Evolutionary conservation across 2,113 vertebrate species (phyloP).

Genomic region (Austrofundulus limnaeus): DNA sequence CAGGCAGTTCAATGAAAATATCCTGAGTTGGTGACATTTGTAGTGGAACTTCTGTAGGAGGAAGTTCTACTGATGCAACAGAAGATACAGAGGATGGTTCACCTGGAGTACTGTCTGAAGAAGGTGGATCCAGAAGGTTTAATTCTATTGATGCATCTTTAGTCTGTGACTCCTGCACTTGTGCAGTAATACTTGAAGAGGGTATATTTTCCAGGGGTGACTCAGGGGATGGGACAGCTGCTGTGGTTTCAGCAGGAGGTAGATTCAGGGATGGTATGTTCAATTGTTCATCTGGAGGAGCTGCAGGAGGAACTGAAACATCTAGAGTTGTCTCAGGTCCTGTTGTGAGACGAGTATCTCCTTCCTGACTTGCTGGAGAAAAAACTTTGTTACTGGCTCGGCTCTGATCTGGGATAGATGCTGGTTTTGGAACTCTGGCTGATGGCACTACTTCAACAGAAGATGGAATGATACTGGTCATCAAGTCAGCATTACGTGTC

Average conservation of each 20-base stretch:
- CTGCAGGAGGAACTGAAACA: background rate
- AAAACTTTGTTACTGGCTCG: background rate
- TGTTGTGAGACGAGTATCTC: slow-evolving; percentile 25
- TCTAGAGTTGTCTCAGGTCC: slow-evolving; percentile 29
- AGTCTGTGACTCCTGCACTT: background rate
- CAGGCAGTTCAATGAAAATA: background rate
- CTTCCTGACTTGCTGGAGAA: slow-evolving; percentile 15
- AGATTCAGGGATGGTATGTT: slow-evolving; percentile 1
- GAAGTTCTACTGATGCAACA: background rate
- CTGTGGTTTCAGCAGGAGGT: background rate
- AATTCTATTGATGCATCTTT: background rate
- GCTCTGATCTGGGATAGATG: slow-evolving; percentile 15
- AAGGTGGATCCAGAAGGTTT: background rate
- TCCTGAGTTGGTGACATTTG: background rate
- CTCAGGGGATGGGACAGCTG: slow-evolving; percentile 5
- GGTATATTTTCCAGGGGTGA: background rate
- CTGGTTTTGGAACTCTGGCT: background rate
- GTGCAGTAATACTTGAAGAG: slow-evolving; percentile 1
- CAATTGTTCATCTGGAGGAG: background rate
- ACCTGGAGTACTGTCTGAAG: background rate
- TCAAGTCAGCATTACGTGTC: slow-evolving; percentile 9
- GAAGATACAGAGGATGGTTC: background rate
- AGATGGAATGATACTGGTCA: slow-evolving; percentile 10
- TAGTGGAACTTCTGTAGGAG: background rate
- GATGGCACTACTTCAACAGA: slow-evolving; percentile 19